Base-by-base conservation (phyloP, 1,140 invertebrate genomes). In the Aphaenogaster floridana region DNA sequence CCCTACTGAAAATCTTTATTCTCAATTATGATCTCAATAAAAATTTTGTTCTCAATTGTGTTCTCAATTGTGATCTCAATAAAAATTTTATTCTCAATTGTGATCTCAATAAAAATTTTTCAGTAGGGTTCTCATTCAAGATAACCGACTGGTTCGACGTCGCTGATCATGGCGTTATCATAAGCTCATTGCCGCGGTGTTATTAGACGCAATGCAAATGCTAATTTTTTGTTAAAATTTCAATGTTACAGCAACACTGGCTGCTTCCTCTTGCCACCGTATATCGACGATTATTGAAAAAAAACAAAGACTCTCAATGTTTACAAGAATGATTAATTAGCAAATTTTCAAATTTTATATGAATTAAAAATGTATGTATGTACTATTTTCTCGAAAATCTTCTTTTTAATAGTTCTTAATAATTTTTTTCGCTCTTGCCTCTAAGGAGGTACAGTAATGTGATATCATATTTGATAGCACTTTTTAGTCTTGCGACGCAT, bases 61-160 rank as follows among this genome's bases (percentile, higher is more conserved):
- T 21, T 21, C 21, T 21, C 21, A 21, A 21, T 21, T 21, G 21
- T 21, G 21, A 21, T 21, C 21, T 21, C 21, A 21, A 21, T 21
- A 21, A 21, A 21, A 21, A 21, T 21, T 21, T 21, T 21, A 21
- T 21, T 21, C 21, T 21, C 21, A 21, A 21, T 21, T 21, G 21
- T 21, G 21, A 21, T 21, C 21, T 21, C 21, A 21, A 21, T 21
- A 21, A 21, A 21, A 21, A 21, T 21, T 21, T 21, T 21, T 21
- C 21, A 21, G 21, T 21, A 21, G 21, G 21, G 21, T 21, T 21
- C 39, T 59, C 50, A 54, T 39, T 36, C 63, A 39, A 83, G 52
- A 72, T 83, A 83, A 83, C 68, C 79, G 8, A 13, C 15, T 34
- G 39, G 11, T 39, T 45, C 28, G 68, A 28, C 21, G 79, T 9